Evolutionary conservation across 2,113 vertebrate genomes (phyloP).

Genomic region (Oxyura jamaicensis): DNA sequence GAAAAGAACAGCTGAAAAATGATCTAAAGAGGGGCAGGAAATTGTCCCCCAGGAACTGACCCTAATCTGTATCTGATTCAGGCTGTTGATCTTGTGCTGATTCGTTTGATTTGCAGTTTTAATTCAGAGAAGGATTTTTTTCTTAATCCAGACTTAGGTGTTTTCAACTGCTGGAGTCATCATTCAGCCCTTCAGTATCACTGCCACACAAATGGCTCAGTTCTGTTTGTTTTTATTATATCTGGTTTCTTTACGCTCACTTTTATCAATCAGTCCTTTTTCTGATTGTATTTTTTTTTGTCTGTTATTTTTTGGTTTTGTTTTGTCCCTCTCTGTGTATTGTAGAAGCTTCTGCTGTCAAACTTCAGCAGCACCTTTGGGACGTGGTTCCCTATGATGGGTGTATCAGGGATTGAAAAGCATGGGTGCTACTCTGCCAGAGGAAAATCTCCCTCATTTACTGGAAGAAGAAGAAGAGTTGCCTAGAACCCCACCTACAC

Average conservation of each 20-base stretch:
- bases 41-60: constrained; percentile 29
- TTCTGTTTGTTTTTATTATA: not conserved
- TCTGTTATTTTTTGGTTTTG: not conserved
- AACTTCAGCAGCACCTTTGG: not conserved
- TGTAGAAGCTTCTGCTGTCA: not conserved
- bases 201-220: not conserved
- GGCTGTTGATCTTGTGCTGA: constrained; percentile 30
- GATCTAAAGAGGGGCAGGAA: constrained; percentile 28
- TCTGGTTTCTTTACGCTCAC: not conserved
- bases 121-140: constrained; percentile 12
- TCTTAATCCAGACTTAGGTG: not conserved
- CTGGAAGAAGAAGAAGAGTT: not conserved
- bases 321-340: not conserved
- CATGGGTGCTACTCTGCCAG: not conserved
- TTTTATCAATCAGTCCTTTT: not conserved
- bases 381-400: not conserved
- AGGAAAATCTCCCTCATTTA: not conserved
- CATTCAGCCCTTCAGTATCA: not conserved
- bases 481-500: not conserved
- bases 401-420: not conserved
- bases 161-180: constrained; percentile 13
- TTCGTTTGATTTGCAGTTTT: constrained; percentile 36
- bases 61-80: constrained; percentile 19
- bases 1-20: constrained; percentile 44
- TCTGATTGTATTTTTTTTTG: not conserved